Evolutionary conservation across 2,797 vertebrate genomes (phyloP), one percentile per base, ranked within the genome.

Genomic region (Myiotriccus ornatus): DNA sequence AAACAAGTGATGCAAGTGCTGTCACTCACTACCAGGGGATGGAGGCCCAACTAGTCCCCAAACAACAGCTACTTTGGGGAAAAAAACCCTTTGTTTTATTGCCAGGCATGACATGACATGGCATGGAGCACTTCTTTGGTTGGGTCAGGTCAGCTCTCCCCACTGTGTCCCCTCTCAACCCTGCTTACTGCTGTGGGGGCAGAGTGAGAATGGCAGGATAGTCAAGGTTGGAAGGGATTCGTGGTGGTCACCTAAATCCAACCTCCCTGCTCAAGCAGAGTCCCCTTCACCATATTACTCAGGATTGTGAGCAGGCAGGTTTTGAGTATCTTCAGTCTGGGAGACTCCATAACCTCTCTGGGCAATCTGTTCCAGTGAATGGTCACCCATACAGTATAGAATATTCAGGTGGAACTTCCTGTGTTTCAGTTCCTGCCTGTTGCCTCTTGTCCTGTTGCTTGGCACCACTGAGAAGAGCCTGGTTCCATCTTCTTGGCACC

Each of bases 41-140:
- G 59, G 79, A 76, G 76, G 32, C 35, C 39, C 44, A 62, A 25
- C 12, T 78, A 41, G 24, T 76, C 47, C 64, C 28, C 28, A 50
- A 1, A 60, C 43, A 77, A 17, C 44, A 56, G 44, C 52, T 88
- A 24, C 57, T 30, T 41, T 60, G 44, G 35, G 7, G 41, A 19
- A 67, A 79, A 67, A 32, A 5, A 0, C 3, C 2, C 23, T 7
- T 23, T 8, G 21, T 78, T 81, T 79, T 53, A 30, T 25, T 84
- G 46, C 32, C 4, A 4, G 35, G 30, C 2, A 0, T 90, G 73
- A 41, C 2, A 1, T 27, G 60, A 1, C 25, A 10, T 27, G 46
- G 22, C 46, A 7, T n/a, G 12, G 53, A 77, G 24, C 52, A 10
- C 62, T 22, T 34, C 44, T 50, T 37, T 39, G 32, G 47, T 83